A percentile compares a stretch with the other conserved stretches of the same genome.
These are phyloP conservation scores for Cordylochernes scorpioides DNA, from an alignment of 2,888 invertebrate species.

Conservation along the genomic window DNA sequence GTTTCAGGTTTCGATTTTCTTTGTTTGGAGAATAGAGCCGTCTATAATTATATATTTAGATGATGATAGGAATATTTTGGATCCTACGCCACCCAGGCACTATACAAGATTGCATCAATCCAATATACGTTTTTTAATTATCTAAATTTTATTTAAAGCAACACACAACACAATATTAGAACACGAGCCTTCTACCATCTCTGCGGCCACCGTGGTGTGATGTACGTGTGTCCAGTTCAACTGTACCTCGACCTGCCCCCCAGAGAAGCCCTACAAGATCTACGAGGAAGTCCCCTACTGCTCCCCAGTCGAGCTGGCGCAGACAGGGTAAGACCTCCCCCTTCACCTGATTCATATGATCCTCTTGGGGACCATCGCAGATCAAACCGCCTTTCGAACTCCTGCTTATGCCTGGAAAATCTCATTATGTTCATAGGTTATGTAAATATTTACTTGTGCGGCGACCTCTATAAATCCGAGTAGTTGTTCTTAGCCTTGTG, in stretches of 20 bases:
- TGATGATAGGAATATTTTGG: no score
- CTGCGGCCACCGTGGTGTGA: background rate
- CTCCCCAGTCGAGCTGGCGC: conserved; percentile 27
- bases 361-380: background rate
- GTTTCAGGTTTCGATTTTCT: no score
- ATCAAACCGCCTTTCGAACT: background rate
- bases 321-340: background rate
- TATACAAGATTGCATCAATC: no score
- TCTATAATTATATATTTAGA: no score
- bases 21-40: no score
- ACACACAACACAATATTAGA: no score
- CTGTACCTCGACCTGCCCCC: conserved; percentile 57
- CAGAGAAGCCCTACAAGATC: conserved; percentile 44
- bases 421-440: no score
- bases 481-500: no score
- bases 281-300: conserved; percentile 53
- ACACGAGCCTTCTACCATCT: conserved; percentile 1
- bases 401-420: no score
- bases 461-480: no score
- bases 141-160: background rate
- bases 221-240: conserved; percentile 32
- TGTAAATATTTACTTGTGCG: no score
- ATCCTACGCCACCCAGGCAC: no score
- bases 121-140: background rate
- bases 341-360: background rate